These are phyloP conservation scores for Acanthopagrus latus DNA, from an alignment of 2,797 vertebrate genomes.

Conservation along the genomic window DNA sequence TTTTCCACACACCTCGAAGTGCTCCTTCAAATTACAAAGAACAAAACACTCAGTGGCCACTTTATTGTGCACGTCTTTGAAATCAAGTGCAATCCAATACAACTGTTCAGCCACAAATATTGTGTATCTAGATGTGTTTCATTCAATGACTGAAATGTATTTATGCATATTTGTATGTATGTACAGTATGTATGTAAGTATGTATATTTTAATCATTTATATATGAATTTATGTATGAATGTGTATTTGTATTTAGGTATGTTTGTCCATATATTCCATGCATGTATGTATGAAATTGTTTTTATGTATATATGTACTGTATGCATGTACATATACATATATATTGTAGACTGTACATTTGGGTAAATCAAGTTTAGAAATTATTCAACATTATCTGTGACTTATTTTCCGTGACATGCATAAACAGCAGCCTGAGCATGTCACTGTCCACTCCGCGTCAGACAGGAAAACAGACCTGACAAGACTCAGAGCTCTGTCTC, in stretches of 20 bases:
- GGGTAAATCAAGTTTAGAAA: neutral
- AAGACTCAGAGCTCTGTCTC: constrained; percentile 29
- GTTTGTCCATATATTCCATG: no score
- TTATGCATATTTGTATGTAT: neutral
- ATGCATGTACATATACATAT: no score
- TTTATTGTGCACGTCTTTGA: neutral
- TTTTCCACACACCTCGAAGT: neutral
- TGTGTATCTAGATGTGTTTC: neutral
- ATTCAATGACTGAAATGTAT: no score
- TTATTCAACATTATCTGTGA: neutral
- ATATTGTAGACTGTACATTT: neutral
- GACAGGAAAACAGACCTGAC: constrained; percentile 26
- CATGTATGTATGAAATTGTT: no score
- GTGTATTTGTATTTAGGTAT: no score
- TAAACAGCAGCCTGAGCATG: neutral
- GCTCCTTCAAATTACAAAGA: neutral
- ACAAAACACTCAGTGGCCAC: no score
- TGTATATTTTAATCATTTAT: no score
- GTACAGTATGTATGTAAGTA: no score
- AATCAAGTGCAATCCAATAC: neutral
- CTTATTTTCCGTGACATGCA: neutral
- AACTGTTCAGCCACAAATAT: neutral
- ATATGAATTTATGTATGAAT: no score
- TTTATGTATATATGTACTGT: no score
- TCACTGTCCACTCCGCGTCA: constrained; percentile 14